Percentiles rank a stretch among this genome's conserved stretches.
Evolutionary conservation across 2,888 invertebrate genomes (phyloP).

Genomic region (Drosophila macrospina): DNA sequence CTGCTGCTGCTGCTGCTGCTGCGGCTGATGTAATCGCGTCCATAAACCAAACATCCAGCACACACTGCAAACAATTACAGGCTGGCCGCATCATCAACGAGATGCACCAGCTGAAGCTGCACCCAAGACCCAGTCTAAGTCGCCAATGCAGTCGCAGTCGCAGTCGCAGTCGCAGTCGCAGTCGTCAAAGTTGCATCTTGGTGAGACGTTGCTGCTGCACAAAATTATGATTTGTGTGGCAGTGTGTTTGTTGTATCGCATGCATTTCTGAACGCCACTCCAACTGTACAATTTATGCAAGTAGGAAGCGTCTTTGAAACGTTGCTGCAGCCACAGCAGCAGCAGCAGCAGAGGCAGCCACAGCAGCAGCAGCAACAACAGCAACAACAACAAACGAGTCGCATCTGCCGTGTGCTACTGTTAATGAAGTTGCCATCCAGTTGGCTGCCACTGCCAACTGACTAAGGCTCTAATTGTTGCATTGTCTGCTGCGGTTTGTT

Average conservation of each 20-base stretch:
- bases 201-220: conserved; percentile 1
- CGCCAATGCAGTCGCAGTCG: background rate
- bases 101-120: conserved; percentile 36
- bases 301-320: conserved; percentile 63
- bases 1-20: conserved; percentile 1
- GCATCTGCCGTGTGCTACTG: conserved; percentile 20
- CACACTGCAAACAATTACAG: conserved; percentile 68
- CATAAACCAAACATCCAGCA: conserved; percentile 62
- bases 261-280: conserved; percentile 43
- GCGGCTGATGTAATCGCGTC: conserved; percentile 71
- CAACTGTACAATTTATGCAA: conserved; percentile 67
- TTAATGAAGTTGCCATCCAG: conserved; percentile 59
- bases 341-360: conserved; percentile 20
- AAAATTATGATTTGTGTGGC: conserved; percentile 64
- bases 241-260: conserved; percentile 60
- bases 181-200: conserved; percentile 31
- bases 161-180: background rate
- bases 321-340: conserved; percentile 19
- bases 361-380: conserved; percentile 18
- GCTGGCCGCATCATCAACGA: conserved; percentile 27
- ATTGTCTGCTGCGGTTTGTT: conserved; percentile 67
- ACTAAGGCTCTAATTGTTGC: conserved; percentile 59
- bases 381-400: conserved; percentile 16
- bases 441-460: conserved; percentile 26
- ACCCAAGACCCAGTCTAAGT: conserved; percentile 34